phyloP scores from a whole-genome alignment of 2,113 vertebrate genomes.

The Pholis gunnellus region DNA sequence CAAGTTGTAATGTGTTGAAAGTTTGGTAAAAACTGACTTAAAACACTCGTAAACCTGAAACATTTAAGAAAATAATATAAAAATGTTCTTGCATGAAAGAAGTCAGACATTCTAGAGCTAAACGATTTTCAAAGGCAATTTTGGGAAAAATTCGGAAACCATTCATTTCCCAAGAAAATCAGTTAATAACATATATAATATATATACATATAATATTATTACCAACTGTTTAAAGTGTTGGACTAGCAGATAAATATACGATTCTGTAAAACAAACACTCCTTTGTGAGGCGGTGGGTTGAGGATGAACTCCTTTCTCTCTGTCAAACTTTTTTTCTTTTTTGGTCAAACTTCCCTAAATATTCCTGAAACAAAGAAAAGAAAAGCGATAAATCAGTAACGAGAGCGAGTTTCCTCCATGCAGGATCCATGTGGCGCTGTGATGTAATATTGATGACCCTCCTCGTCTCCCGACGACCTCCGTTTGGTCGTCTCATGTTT shows the following conservation, averaged over 20 bases:
- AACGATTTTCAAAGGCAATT: background rate
- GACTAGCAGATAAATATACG: background rate
- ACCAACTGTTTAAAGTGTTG: background rate
- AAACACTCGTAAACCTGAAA: no score
- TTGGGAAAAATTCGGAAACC: no score
- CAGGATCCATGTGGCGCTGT: conserved; percentile 49
- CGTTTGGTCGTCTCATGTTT: conserved; percentile 83
- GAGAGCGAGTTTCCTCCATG: background rate
- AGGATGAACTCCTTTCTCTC: conserved; percentile 22
- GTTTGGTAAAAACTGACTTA: background rate
- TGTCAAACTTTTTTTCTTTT: conserved; percentile 16
- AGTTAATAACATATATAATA: background rate
- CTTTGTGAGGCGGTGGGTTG: conserved; percentile 19
- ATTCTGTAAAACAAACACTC: background rate
- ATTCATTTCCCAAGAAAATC: background rate
- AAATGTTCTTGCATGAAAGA: no score
- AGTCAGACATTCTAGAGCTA: no score
- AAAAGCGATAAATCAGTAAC: background rate
- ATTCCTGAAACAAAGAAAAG: conserved; percentile 44
- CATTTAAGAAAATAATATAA: no score
- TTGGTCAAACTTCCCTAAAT: conserved; percentile 35
- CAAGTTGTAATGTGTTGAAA: background rate
- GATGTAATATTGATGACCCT: conserved; percentile 83
- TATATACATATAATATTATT: no score
- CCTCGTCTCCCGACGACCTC: conserved; percentile 79